phyloP scores from a whole-genome alignment of 1,140 invertebrate genomes.

The Polypedilum pembai region DNA sequence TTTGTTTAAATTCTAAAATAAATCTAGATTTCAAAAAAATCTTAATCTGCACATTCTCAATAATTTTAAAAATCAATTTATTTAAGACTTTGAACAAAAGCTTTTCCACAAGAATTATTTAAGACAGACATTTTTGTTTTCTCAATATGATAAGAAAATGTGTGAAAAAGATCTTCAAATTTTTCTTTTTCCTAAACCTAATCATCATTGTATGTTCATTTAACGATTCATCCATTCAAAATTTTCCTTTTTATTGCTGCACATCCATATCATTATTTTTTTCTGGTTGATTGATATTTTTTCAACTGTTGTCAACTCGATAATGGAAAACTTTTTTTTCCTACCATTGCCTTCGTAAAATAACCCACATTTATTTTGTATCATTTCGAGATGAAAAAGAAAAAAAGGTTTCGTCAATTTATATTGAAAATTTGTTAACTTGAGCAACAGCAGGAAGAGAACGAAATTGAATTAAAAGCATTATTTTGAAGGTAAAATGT shows the following conservation, averaged over 20 bases:
- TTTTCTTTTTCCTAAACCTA: too few relatives aligned
- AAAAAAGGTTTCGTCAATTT: background rate
- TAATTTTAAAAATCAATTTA: too few relatives aligned
- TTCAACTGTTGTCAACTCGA: constrained; percentile 9
- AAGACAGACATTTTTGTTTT: too few relatives aligned
- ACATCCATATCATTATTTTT: background rate
- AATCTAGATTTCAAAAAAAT: too few relatives aligned
- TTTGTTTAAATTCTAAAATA: too few relatives aligned
- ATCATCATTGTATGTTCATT: too few relatives aligned
- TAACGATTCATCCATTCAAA: too few relatives aligned
- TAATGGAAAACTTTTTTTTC: background rate
- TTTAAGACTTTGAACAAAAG: too few relatives aligned
- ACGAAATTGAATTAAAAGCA: constrained; percentile 13
- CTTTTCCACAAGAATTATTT: too few relatives aligned
- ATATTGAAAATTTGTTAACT: background rate
- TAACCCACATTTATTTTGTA: background rate
- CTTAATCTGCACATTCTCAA: too few relatives aligned
- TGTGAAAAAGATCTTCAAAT: too few relatives aligned
- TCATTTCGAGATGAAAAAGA: background rate
- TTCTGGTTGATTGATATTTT: background rate
- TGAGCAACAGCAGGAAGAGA: background rate
- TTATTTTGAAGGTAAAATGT: background rate
- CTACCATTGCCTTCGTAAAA: background rate
- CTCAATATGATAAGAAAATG: too few relatives aligned
- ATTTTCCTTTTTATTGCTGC: background rate